These are phyloP conservation scores for Scolopax mira DNA, from an alignment of 2,113 vertebrate genomes.

Conservation along the genomic window DNA sequence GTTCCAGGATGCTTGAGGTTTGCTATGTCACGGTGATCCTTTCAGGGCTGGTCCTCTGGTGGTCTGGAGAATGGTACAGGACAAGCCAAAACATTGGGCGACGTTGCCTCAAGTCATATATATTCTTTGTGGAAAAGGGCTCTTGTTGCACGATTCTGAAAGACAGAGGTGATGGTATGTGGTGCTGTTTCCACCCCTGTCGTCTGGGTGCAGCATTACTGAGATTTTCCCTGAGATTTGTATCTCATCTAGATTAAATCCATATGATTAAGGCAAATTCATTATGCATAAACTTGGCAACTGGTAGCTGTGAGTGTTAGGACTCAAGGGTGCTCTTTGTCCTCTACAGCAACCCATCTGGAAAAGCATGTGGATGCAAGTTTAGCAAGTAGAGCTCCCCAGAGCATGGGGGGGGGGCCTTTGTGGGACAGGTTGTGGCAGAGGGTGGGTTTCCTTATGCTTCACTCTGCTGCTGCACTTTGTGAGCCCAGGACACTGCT, in stretches of 20 bases:
- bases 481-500: neutral
- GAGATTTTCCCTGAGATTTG: neutral
- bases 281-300: neutral
- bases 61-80: neutral
- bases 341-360: neutral
- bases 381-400: neutral
- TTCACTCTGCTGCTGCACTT: neutral
- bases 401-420: neutral
- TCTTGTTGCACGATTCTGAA: neutral
- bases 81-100: neutral
- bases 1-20: neutral
- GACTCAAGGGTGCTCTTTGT: neutral
- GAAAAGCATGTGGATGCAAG: neutral
- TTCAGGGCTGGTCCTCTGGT: neutral
- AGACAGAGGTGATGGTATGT: rapidly evolving
- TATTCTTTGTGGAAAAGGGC: neutral
- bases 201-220: rapidly evolving
- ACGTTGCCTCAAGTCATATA: rapidly evolving
- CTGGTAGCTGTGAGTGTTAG: neutral
- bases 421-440: no score
- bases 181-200: neutral
- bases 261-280: neutral
- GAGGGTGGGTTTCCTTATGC: neutral
- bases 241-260: neutral
- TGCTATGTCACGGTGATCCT: rapidly evolving